Conservation (phyloP, 1,140 invertebrate species). For the Venturia canescens region DNA sequence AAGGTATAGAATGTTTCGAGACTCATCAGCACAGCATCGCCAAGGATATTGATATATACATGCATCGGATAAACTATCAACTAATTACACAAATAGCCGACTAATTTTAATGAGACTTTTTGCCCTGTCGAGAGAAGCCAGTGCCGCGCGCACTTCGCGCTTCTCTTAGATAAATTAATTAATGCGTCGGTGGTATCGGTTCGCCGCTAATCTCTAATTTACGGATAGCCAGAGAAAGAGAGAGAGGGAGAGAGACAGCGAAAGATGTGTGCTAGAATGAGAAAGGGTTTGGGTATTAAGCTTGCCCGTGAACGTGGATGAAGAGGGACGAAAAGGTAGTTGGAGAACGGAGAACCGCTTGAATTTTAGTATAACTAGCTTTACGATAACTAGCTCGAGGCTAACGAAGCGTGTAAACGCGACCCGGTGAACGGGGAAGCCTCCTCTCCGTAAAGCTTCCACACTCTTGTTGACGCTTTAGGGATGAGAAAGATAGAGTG, state of each 20-base stretch:
- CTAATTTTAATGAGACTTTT: constrained; percentile 48
- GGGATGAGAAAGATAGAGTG: constrained; percentile 48
- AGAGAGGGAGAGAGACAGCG: constrained; percentile 18
- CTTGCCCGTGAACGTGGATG: constrained; percentile 15
- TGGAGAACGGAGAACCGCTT: constrained; percentile 16
- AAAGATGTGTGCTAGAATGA: not conserved
- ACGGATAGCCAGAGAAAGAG: constrained; percentile 16
- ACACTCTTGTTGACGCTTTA: constrained; percentile 26
- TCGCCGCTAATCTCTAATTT: constrained; percentile 47
- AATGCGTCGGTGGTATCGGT: constrained; percentile 42
- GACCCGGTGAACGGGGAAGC: constrained; percentile 36
- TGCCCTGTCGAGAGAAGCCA: constrained; percentile 19
- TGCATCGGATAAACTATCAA: constrained; percentile 38
- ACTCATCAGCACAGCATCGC: constrained; percentile 23
- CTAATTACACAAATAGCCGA: constrained; percentile 45
- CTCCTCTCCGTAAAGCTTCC: constrained; percentile 38
- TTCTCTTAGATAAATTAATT: constrained; percentile 45
- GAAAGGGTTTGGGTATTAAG: constrained; percentile 26
- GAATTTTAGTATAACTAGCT: constrained; percentile 50
- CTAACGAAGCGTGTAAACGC: constrained; percentile 51
- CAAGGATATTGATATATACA: constrained; percentile 15
- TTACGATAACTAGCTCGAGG: constrained; percentile 47
- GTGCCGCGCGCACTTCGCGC: not conserved
- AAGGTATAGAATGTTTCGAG: constrained; percentile 33
- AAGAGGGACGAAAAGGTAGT: constrained; percentile 14